Conservation (phyloP, 53 echinoderm and acorn worm species). For the Zoroaster sp. region DNA sequence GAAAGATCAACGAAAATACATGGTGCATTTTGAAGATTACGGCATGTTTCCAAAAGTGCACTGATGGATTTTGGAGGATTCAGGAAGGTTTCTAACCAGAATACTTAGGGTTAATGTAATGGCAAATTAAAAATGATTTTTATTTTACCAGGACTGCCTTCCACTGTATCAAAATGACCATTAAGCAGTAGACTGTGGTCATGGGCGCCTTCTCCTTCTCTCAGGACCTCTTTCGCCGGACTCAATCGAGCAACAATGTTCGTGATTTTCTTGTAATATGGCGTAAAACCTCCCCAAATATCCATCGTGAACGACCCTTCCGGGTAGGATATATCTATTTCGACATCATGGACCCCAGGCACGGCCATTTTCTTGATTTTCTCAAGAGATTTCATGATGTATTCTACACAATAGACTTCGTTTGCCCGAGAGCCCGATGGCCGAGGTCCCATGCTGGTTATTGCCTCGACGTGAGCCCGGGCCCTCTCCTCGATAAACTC, state of each 20-base stretch:
- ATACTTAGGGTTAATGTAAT: no score
- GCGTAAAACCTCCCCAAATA: conserved; percentile 55
- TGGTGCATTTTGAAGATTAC: no score
- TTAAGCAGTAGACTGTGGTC: conserved; percentile 51
- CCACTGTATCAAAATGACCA: conserved; percentile 63
- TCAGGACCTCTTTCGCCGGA: conserved; percentile 18
- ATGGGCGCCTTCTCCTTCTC: conserved; percentile 2
- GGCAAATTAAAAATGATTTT: no score
- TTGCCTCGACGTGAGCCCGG: conserved; percentile 30
- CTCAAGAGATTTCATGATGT: conserved; percentile 27
- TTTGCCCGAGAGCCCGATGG: conserved; percentile 57
- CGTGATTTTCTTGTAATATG: conserved; percentile 59
- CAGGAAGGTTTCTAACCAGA: no score
- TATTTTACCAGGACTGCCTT: conserved; percentile 66
- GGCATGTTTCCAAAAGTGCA: no score
- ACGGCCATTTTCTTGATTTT: conserved; percentile 33
- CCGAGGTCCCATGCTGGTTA: conserved; percentile 60
- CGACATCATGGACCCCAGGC: conserved; percentile 43
- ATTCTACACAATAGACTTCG: conserved; percentile 39
- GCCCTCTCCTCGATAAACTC: conserved; percentile 64
- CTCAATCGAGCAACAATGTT: conserved; percentile 55
- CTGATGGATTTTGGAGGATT: no score
- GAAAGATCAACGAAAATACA: no score
- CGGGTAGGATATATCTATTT: conserved; percentile 57
- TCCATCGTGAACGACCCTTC: conserved; percentile 55